A percentile compares a stretch with the other conserved stretches of the same genome.
Conservation (phyloP, 2,113 vertebrate species). For the Passer domesticus region DNA sequence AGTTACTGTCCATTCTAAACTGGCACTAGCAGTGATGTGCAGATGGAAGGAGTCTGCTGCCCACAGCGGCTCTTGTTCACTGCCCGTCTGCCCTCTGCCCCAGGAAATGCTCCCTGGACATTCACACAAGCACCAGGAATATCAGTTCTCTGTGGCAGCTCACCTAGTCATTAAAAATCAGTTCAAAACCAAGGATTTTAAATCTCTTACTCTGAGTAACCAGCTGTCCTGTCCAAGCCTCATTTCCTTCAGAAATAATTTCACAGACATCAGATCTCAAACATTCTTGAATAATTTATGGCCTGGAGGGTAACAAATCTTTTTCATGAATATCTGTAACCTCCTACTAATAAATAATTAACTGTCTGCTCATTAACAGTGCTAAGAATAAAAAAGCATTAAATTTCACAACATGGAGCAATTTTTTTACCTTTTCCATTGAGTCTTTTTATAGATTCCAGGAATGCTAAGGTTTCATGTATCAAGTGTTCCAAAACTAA, state of each 20-base stretch:
- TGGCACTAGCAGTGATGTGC: neutral
- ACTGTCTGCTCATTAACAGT: neutral
- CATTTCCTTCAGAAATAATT: neutral
- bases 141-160: neutral
- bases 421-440: conserved; percentile 6
- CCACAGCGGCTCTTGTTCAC: neutral
- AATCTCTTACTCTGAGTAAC: neutral
- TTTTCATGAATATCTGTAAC: conserved; percentile 50
- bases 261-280: conserved; percentile 47
- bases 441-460: neutral
- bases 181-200: neutral
- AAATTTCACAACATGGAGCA: neutral
- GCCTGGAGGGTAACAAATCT: conserved; percentile 38
- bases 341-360: conserved; percentile 59
- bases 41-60: neutral
- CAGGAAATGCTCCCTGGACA: neutral
- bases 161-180: neutral
- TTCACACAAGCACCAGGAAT: neutral
- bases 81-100: neutral
- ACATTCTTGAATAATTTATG: conserved; percentile 47
- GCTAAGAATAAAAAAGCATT: neutral
- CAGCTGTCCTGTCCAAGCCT: neutral
- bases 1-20: neutral
- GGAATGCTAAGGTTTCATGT: conserved; percentile 42
- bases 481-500: conserved; percentile 53